These are phyloP conservation scores for Paragorgia papillata DNA, from an alignment of 92 coral and sea anemone genomes.

Conservation along the genomic window DNA sequence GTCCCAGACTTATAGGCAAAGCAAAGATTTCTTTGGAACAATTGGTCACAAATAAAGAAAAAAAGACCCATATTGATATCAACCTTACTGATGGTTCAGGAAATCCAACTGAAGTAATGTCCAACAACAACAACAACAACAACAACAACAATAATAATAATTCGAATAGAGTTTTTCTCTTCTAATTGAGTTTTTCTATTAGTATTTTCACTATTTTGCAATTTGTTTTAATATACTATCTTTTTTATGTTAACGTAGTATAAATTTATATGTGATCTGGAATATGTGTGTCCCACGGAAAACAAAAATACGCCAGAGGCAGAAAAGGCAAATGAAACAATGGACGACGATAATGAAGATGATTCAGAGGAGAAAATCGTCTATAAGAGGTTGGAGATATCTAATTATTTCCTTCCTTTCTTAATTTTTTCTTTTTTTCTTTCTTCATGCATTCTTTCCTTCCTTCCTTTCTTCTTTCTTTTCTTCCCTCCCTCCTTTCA, in stretches of 20 bases:
- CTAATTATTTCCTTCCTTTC: neutral
- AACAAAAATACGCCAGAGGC: neutral
- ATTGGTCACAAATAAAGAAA: slow-evolving; percentile 1
- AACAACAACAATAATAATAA: too few relatives aligned
- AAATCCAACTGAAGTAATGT: slow-evolving; percentile 38
- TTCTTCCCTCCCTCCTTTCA: neutral
- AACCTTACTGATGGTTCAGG: slow-evolving; percentile 37
- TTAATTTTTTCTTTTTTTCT: neutral
- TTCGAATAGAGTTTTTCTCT: too few relatives aligned
- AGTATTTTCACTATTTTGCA: too few relatives aligned
- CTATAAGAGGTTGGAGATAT: neutral
- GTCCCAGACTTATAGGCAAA: slow-evolving; percentile 30
- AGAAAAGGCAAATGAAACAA: neutral
- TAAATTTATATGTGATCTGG: slow-evolving; percentile 37
- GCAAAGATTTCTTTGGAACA: slow-evolving; percentile 29
- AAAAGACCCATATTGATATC: slow-evolving; percentile 31
- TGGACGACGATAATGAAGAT: neutral
- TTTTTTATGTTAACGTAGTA: neutral
- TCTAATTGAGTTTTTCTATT: too few relatives aligned
- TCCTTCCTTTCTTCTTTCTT: neutral
- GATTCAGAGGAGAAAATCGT: neutral
- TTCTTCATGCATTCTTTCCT: neutral
- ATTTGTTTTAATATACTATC: neutral
- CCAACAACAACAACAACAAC: too few relatives aligned
- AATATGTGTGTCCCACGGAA: slow-evolving; percentile 10